Percentiles rank a stretch among this genome's conserved stretches.
These are phyloP conservation scores for Ariolimax columbianus DNA, from an alignment of 2,888 invertebrate genomes.

Conservation along the genomic window DNA sequence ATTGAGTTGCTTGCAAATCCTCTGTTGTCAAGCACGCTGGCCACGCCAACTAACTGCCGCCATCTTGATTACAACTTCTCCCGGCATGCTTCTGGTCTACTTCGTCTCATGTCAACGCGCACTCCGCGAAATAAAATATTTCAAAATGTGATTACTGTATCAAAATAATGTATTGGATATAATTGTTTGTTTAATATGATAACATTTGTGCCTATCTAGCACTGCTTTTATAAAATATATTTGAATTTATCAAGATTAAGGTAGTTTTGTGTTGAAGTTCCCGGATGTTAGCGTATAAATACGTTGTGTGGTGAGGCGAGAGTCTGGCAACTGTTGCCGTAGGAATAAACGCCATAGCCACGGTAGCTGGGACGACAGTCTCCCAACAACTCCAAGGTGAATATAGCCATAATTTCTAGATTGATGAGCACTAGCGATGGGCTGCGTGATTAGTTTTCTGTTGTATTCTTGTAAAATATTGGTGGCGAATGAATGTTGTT, in stretches of 20 bases:
- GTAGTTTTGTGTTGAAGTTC: slow-evolving; percentile 8
- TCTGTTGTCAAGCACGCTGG: slow-evolving; percentile 63
- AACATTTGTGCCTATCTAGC: neutral
- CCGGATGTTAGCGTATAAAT: slow-evolving; percentile 67
- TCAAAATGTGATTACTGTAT: neutral
- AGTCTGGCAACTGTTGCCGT: slow-evolving; percentile 80
- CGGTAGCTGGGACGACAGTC: slow-evolving; percentile 80
- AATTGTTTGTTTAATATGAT: neutral
- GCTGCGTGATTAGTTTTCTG: neutral
- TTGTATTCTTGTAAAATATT: neutral
- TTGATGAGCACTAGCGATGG: slow-evolving; percentile 5
- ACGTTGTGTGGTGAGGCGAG: slow-evolving; percentile 73
- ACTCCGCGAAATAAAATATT: slow-evolving; percentile 52
- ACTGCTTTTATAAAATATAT: neutral
- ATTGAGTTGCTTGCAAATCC: too few species aligned
- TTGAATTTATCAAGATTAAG: neutral
- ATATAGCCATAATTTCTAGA: slow-evolving; percentile 35
- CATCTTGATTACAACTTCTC: slow-evolving; percentile 58
- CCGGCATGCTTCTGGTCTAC: slow-evolving; percentile 6
- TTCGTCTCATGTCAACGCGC: slow-evolving; percentile 53
- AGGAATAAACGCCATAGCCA: slow-evolving; percentile 81
- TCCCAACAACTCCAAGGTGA: slow-evolving; percentile 78
- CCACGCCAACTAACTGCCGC: slow-evolving; percentile 44
- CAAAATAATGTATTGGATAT: too few species aligned
- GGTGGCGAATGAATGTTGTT: slow-evolving; percentile 5